Base-by-base conservation (phyloP, 2,888 invertebrate genomes). In the Eupithecia abbreviata region DNA sequence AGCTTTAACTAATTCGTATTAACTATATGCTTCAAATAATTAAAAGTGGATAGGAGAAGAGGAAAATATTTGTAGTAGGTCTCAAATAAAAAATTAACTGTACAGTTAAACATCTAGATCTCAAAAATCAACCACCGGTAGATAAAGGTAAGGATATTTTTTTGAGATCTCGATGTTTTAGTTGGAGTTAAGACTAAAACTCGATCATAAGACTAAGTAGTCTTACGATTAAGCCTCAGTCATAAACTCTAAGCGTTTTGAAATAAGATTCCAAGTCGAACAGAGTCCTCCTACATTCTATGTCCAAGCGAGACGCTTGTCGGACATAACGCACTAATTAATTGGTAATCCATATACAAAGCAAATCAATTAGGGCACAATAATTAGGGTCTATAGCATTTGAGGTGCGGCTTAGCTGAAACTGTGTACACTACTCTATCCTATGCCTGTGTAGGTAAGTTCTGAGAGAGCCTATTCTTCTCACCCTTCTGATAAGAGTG, bases 341-440 rank as follows among this genome's bases (percentile, higher is more conserved):
- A 93, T 93, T 90, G 90, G 89, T 92, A 93, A 92, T 93, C 90
- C 92, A 85, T 84, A 86, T 90, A 93, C 93, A 93, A 93, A 92
- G 93, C 93, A 93, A 93, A 93, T 94, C 94, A 93, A 94, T 94
- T 93, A 93, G 87, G 88, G 87, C 79, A 81, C 89, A 86, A 92
- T 93, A 90, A 93, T 92, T 91, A 91, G 88, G 85, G 85, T 80
- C 82, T 86, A 84, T 84, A 84, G 84, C 84, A 85, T 84, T 82
- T 85, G 82, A 86, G 85, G 84, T 81, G 71, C 77, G 78, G 81
- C 74, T 82, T 83, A 83, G 74, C 74, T 66, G 68, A 71, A 30
- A 49, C 18, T 71, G 73, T 78, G 73, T 69, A 69, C 69, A 69
- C 45, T 65, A 18, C 62, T 30, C 62, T n/a, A 15, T 51, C 4